Conservation (phyloP, 2,888 invertebrate genomes). For the Scaptomyza reducta region DNA sequence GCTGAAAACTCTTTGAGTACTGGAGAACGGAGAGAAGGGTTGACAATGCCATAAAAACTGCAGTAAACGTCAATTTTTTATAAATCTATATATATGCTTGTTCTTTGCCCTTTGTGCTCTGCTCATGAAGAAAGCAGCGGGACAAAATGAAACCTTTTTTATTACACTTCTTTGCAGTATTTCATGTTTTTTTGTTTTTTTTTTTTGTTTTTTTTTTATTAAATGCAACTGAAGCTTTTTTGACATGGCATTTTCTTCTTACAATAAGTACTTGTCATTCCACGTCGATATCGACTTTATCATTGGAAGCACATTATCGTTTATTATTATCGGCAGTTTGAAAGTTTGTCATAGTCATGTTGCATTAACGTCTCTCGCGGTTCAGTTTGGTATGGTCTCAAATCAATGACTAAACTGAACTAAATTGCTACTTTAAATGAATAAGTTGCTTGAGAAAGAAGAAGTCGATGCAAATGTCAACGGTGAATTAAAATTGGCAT, state of each 20-base stretch:
- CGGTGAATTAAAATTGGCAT: constrained; percentile 2
- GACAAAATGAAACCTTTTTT: constrained; percentile 12
- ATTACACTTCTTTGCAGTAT: neutral
- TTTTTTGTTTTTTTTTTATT: constrained; percentile 16
- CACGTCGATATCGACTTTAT: constrained; percentile 6
- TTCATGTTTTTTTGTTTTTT: too few species aligned
- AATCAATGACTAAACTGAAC: constrained; percentile 48
- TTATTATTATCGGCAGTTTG: constrained; percentile 48
- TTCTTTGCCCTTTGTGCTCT: constrained; percentile 3
- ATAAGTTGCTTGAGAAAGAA: constrained; percentile 24
- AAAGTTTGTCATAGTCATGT: constrained; percentile 45
- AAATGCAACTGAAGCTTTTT: constrained; percentile 30
- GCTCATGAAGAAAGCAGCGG: constrained; percentile 12
- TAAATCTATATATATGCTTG: neutral
- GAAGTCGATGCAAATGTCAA: neutral
- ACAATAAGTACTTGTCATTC: constrained; percentile 1
- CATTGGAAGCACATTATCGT: constrained; percentile 43
- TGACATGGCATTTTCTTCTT: constrained; percentile 7
- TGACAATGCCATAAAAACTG: constrained; percentile 20
- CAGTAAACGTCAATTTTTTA: constrained; percentile 12
- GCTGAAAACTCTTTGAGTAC: neutral
- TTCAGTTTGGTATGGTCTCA: constrained; percentile 32
- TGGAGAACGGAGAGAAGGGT: neutral
- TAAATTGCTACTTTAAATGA: constrained; percentile 43
- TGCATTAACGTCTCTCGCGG: constrained; percentile 34